These are phyloP conservation scores for Lampris incognitus DNA, from an alignment of 2,113 vertebrate genomes.

Conservation along the genomic window DNA sequence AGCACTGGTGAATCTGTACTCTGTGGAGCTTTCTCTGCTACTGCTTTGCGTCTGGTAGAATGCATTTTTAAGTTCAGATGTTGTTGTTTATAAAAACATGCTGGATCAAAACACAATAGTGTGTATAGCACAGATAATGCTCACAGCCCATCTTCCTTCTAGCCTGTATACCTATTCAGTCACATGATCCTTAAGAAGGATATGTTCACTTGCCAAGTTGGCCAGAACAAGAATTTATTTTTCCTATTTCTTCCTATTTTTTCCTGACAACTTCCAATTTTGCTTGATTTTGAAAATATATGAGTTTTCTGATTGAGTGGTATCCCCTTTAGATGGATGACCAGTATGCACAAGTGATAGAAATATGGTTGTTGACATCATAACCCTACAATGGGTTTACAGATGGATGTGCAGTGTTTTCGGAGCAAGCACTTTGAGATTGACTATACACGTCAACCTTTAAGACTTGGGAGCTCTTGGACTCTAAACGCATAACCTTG, in stretches of 20 bases:
- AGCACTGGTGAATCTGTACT: conserved; percentile 10
- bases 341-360: conserved; percentile 24
- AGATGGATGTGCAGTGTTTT: conserved; percentile 55
- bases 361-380: conserved; percentile 44
- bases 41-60: conserved; percentile 25
- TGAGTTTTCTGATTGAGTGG: neutral
- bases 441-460: conserved; percentile 70
- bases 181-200: conserved; percentile 10
- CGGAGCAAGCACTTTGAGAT: conserved; percentile 68
- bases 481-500: conserved; percentile 77
- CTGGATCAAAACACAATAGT: too few relatives aligned
- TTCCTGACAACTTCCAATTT: neutral
- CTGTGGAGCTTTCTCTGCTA: neutral
- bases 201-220: conserved; percentile 11
- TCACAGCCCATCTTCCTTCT: neutral
- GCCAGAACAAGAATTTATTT: conserved; percentile 1
- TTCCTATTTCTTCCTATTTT: neutral
- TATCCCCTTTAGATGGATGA: conserved; percentile 16
- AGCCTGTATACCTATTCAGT: neutral
- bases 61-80: conserved; percentile 8
- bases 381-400: conserved; percentile 34
- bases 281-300: neutral
- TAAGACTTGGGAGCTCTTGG: conserved; percentile 71
- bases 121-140: neutral
- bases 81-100: conserved; percentile 26